Evolutionary conservation across 2,797 vertebrate species (phyloP).

Genomic region (Cygnus olor): DNA sequence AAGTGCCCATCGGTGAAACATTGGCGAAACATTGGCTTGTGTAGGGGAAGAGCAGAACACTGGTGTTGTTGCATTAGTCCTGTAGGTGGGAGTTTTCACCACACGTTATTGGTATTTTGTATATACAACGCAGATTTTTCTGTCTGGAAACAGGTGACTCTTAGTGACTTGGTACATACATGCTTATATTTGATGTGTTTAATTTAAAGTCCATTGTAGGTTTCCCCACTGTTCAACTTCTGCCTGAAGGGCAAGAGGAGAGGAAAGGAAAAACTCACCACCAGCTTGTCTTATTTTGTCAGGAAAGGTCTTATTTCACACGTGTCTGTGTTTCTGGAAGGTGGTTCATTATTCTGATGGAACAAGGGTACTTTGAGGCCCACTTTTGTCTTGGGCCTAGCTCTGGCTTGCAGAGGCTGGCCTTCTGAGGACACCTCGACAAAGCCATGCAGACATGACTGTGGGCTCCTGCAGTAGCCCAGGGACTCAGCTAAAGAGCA

Average conservation of each 20-base stretch:
- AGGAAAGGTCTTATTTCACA: background rate
- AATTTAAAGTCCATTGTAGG: background rate
- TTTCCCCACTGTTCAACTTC: background rate
- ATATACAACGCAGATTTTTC: background rate
- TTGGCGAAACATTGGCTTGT: background rate
- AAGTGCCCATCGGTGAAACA: background rate
- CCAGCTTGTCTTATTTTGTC: background rate
- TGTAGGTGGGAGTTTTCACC: background rate
- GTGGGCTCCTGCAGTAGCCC: background rate
- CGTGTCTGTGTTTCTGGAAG: background rate
- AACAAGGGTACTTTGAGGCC: background rate
- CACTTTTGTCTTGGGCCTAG: background rate
- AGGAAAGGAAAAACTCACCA: background rate
- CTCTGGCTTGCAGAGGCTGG: background rate
- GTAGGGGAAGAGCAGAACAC: background rate
- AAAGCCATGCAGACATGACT: rapidly evolving
- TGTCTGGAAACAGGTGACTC: background rate
- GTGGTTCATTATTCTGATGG: background rate
- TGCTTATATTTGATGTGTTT: background rate
- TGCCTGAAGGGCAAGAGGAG: background rate
- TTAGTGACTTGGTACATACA: background rate
- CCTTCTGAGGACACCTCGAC: rapidly evolving
- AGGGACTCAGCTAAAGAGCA: background rate
- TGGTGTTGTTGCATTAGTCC: background rate
- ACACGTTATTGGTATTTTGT: background rate